Base-by-base conservation (phyloP, 2,797 vertebrate species). In the Smutsia temminckii region DNA sequence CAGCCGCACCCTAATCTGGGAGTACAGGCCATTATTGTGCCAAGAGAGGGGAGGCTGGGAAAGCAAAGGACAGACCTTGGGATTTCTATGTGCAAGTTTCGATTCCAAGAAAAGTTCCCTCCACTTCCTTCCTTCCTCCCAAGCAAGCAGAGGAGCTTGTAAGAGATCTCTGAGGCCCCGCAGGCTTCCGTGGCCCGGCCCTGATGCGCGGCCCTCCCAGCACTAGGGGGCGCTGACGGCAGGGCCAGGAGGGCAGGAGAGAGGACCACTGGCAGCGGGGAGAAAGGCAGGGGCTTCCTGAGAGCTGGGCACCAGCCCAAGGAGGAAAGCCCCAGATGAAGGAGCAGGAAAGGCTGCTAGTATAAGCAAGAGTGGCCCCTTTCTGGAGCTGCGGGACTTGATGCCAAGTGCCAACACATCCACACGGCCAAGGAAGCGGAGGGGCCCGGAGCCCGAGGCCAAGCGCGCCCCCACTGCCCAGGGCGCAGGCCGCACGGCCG, bases 181-280 rank as follows among this genome's bases (percentile, higher is more conserved):
- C 8, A 0, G 12, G 10, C 83, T 81, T 63, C 78, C 21, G 63
- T 96, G 89, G 89, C 75, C 79, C 23, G 29, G 80, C 37, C 88
- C 75, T 91, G 71, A 20, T 32, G 69, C 90, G 7, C 2, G 6
- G 89, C 87, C 23, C 3, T 93, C 94, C 94, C 18, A 37, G 95
- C 97, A 96, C 97, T 97, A 97, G 97, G 97, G 97, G 97, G 96
- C 96, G 96, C 97, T 93, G 94, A 80, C 53, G 95, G 97, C 96
- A 97, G 97, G 94, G 86, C 97, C 61, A 89, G 95, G 59, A 86
- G 84, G 95, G 86, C 90, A 90, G 80, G 78, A 87, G 87, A 78
- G 63, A 71, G 51, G 74, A 61, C 49, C 78, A 20, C 20, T 0
- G 21, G 88, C 85, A 79, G 78, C 0, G 69, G 89, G 71, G 53